Base-by-base conservation (phyloP, 1,140 invertebrate species). In the Anastatus disparis region DNA sequence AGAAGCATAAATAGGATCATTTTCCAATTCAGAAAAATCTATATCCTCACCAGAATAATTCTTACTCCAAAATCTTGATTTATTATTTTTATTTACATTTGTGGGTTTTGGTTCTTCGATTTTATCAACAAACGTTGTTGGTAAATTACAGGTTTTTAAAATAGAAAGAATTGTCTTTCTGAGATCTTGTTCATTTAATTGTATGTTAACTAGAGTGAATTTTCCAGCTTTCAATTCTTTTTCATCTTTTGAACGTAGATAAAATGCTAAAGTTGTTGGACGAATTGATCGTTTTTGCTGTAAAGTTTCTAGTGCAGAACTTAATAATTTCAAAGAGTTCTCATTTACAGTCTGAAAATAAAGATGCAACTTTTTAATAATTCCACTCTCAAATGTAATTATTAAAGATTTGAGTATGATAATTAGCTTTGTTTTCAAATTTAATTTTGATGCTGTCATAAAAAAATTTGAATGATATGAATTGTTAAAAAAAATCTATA, bases 301-400 rank as follows among this genome's bases (percentile, higher is more conserved):
- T 71, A 94, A 82, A 66, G 87, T 89, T 83, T 95, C 91, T 73
- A 97, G 82, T 77, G 95, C 90, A 44, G 92, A 93, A 86, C 95
- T 97, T 42, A 97, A 84, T 72, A 92, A 89, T 84, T 97, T 95
- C 68, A 97, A 82, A 2, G 95, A 97, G 79, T 94, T 91, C 86
- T 97, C 96, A 89, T 98, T 98, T 2, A 94, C 92, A 69, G 90
- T 90, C 92, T 96, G 82, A 46, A 89, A 86, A 35, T n/a, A n/a
- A n/a, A n/a, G n/a, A n/a, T n/a, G n/a, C n/a, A n/a, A n/a, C n/a
- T n/a, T n/a, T n/a, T n/a, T n/a, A n/a, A n/a, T n/a, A n/a, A n/a
- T n/a, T n/a, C n/a, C n/a, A n/a, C n/a, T n/a, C n/a, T n/a, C n/a
- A n/a, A n/a, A n/a, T n/a, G n/a, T n/a, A n/a, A n/a, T n/a, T n/a